Percentiles rank a stretch among this genome's conserved stretches.
Evolutionary conservation across 2,888 invertebrate species (phyloP).

Genomic region (Cryptocephalus moraei): DNA sequence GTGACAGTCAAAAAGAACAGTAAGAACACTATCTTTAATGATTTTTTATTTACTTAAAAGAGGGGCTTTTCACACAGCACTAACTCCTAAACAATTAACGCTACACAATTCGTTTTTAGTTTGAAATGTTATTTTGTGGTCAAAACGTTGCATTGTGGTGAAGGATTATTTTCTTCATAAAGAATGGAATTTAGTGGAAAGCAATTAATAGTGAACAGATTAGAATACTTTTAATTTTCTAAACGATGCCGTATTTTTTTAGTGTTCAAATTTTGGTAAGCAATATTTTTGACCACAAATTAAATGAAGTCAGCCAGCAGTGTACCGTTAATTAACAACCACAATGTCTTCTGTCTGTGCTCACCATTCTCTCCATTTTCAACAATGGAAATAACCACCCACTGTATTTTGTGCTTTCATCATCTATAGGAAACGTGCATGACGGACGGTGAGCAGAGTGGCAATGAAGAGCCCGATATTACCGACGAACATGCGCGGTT

Average conservation of each 20-base stretch:
- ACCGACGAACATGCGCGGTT: slow-evolving; percentile 65
- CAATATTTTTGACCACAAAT: not conserved
- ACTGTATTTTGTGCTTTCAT: slow-evolving; percentile 14
- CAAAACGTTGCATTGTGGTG: no score
- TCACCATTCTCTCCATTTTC: not conserved
- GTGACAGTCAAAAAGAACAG: slow-evolving; percentile 18
- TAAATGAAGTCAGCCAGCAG: not conserved
- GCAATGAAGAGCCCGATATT: slow-evolving; percentile 54
- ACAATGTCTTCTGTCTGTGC: slow-evolving; percentile 9
- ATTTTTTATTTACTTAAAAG: slow-evolving; percentile 9
- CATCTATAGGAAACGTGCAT: slow-evolving; percentile 39
- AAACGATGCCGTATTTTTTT: no score
- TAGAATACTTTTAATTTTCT: no score
- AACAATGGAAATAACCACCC: not conserved
- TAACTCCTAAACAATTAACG: slow-evolving; percentile 9
- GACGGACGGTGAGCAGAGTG: slow-evolving; percentile 50
- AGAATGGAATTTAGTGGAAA: no score
- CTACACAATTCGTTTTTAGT: no score
- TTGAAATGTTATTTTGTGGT: no score
- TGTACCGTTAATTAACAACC: slow-evolving; percentile 9
- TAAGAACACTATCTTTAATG: slow-evolving; percentile 13
- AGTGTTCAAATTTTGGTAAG: not conserved
- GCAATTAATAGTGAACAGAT: no score
- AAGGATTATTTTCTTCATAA: no score
- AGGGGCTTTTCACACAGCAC: slow-evolving; percentile 14